Evolutionary conservation across 2,113 vertebrate genomes (phyloP).

Genomic region (Etia nguti): DNA sequence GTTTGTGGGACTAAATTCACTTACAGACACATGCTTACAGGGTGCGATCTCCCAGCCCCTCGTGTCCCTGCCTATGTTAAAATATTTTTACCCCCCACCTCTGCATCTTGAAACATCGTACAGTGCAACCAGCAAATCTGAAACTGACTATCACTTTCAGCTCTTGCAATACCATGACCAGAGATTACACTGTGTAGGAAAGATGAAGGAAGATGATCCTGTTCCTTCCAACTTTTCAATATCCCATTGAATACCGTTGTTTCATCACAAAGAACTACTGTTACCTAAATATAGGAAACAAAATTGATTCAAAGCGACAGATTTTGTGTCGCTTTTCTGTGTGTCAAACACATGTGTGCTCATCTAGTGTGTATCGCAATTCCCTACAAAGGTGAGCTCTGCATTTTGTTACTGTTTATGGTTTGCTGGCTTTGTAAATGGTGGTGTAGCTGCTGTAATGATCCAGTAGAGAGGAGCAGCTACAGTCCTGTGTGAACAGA

Average conservation of each 20-base stretch:
- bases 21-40: background rate
- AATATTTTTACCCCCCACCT: background rate
- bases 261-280: background rate
- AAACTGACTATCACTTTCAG: background rate
- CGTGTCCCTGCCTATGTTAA: background rate
- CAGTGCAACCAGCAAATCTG: background rate
- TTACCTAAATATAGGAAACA: background rate
- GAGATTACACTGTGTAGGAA: background rate
- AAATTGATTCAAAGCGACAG: background rate
- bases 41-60: background rate
- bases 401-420: background rate
- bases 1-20: background rate
- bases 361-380: background rate
- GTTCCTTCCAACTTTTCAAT: background rate
- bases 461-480: no score
- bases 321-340: background rate
- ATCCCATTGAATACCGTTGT: background rate
- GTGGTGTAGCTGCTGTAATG: no score
- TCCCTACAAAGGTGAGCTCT: background rate
- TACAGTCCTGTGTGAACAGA: no score
- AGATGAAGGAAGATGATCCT: background rate
- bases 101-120: background rate
- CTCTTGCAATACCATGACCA: background rate
- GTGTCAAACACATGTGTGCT: background rate
- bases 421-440: background rate